These are phyloP conservation scores for Grapholita molesta DNA, from an alignment of 1,140 invertebrate species.

Conservation along the genomic window DNA sequence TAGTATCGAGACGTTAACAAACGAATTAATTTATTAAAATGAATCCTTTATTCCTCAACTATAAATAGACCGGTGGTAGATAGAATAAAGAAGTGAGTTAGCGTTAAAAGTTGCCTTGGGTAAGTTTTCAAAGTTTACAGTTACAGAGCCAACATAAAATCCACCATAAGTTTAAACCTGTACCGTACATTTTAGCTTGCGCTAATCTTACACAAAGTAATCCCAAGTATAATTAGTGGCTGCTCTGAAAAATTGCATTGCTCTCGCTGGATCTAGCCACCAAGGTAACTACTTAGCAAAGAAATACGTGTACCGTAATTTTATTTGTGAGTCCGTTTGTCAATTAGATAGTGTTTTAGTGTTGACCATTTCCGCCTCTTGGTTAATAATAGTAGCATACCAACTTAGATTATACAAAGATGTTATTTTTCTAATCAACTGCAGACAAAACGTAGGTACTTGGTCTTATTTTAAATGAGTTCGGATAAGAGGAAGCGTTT, in stretches of 20 bases:
- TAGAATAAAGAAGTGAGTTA: background rate
- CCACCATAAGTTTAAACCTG: background rate
- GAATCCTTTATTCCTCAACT: background rate
- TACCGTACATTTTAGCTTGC: background rate
- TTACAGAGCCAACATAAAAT: background rate
- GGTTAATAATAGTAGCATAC: no score
- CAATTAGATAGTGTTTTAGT: background rate
- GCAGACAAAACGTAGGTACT: no score
- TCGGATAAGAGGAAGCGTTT: no score
- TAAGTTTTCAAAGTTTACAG: background rate
- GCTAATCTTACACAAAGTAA: background rate
- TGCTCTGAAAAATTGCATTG: constrained; percentile 3
- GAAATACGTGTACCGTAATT: background rate
- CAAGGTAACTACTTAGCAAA: background rate
- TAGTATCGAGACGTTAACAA: no score
- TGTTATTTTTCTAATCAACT: no score
- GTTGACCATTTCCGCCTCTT: background rate
- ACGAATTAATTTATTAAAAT: background rate
- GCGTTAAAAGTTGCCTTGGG: background rate
- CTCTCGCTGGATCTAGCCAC: background rate
- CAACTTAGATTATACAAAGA: no score
- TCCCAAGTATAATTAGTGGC: constrained; percentile 1
- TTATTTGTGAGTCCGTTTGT: background rate
- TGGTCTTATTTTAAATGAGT: no score
- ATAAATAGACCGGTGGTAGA: background rate